phyloP scores from a whole-genome alignment of 2,888 invertebrate species.

The Corbicula japonica region DNA sequence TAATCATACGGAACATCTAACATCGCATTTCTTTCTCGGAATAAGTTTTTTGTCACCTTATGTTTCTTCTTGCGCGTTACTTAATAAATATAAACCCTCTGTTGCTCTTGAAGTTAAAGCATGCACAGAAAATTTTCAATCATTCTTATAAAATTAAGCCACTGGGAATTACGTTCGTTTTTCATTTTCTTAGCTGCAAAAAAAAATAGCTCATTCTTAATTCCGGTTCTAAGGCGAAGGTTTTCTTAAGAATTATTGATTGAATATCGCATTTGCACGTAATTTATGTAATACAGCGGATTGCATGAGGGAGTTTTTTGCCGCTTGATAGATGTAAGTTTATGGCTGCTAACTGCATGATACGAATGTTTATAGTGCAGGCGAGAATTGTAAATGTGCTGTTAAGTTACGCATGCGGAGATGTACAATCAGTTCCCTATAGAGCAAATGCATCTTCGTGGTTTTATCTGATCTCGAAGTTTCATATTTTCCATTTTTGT shows the following conservation, averaged over 20 bases:
- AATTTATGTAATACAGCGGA: conserved; percentile 48
- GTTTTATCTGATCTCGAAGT: no score
- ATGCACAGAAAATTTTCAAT: conserved; percentile 30
- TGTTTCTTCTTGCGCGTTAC: no score
- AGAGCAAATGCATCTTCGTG: no score
- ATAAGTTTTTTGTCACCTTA: no score
- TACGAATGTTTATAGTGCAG: conserved; percentile 19
- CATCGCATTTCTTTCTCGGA: no score
- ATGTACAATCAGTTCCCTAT: no score
- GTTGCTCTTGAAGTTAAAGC: no score
- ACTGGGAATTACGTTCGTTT: conserved; percentile 45
- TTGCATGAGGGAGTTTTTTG: conserved; percentile 37
- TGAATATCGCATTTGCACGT: conserved; percentile 38
- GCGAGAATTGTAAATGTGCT: conserved; percentile 15
- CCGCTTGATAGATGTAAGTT: conserved; percentile 46
- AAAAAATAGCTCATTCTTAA: conserved; percentile 45
- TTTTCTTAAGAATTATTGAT: conserved; percentile 51
- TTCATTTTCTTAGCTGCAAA: conserved; percentile 41
- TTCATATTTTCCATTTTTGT: no score
- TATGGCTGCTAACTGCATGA: conserved; percentile 24
- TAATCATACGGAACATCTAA: no score
- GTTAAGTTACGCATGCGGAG: no score
- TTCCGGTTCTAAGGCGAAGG: conserved; percentile 25
- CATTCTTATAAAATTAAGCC: conserved; percentile 41
- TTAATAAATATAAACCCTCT: no score